phyloP scores from a whole-genome alignment of 2,113 vertebrate genomes.

The Dendrocopos noguchii region DNA sequence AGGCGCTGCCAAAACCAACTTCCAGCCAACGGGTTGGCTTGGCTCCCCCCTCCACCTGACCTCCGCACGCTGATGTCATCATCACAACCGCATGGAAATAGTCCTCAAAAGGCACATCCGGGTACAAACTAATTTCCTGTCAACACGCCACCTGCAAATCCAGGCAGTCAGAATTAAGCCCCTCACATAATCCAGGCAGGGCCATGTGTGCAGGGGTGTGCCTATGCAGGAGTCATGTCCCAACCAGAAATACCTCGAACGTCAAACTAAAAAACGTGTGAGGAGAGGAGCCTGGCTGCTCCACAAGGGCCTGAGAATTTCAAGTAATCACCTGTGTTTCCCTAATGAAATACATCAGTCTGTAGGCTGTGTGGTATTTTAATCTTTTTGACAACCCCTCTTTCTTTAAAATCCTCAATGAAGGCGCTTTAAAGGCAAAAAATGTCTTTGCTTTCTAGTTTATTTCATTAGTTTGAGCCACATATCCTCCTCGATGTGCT shows the following conservation, averaged over 20 bases:
- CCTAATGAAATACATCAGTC: neutral
- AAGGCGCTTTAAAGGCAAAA: neutral
- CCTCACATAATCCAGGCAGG: neutral
- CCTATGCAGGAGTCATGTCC: neutral
- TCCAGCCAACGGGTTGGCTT: neutral
- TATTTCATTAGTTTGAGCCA: neutral
- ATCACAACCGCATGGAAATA: slow-evolving; percentile 31
- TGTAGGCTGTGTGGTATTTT: neutral
- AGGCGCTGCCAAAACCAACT: slow-evolving; percentile 42
- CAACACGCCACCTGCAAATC: slow-evolving; percentile 45
- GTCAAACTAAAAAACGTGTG: neutral
- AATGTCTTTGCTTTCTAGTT: neutral
- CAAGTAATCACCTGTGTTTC: neutral
- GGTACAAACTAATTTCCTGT: slow-evolving; percentile 65
- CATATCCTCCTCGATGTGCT: neutral
- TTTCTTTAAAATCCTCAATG: neutral
- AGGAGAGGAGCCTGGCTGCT: neutral
- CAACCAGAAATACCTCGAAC: neutral
- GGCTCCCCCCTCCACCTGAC: neutral
- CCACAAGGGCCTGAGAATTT: neutral
- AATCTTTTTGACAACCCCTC: neutral
- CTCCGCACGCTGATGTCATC: slow-evolving; percentile 20
- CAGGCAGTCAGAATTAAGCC: slow-evolving; percentile 16
- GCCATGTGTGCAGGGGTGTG: neutral
- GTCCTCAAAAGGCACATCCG: slow-evolving; percentile 49